Conservation (phyloP, 2,888 invertebrate species). For the Isotomurus palustris region DNA sequence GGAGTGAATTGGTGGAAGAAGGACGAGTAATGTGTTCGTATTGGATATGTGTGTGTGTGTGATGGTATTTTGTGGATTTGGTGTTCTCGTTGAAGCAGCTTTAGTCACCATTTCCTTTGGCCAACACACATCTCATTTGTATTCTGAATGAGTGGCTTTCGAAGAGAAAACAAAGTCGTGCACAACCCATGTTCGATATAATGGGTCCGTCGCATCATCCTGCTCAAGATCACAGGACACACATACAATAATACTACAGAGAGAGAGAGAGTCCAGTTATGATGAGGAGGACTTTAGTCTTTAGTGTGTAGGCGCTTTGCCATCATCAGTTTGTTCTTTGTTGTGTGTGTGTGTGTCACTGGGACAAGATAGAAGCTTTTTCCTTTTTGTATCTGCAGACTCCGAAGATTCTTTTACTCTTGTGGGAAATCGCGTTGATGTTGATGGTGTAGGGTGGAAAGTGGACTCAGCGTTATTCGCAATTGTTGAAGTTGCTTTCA, state of each 20-base stretch:
- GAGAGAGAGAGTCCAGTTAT: background rate
- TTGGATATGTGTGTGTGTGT: background rate
- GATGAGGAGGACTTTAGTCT: background rate
- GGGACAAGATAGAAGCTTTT: too few species aligned
- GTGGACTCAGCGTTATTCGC: too few species aligned
- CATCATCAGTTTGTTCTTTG: too few species aligned
- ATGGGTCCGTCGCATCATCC: slow-evolving; percentile 1
- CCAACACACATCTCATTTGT: slow-evolving; percentile 12
- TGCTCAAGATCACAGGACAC: background rate
- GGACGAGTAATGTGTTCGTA: too few species aligned
- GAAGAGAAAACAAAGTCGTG: slow-evolving; percentile 43
- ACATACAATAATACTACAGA: background rate
- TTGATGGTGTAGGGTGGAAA: too few species aligned
- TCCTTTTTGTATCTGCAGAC: too few species aligned
- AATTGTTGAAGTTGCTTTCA: too few species aligned
- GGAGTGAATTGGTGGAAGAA: too few species aligned
- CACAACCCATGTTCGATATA: slow-evolving; percentile 24
- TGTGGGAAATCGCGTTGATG: too few species aligned
- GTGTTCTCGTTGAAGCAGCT: background rate
- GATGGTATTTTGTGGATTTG: background rate
- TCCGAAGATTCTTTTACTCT: too few species aligned
- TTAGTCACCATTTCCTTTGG: slow-evolving; percentile 10
- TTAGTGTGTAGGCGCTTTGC: too few species aligned
- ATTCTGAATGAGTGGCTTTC: slow-evolving; percentile 17
- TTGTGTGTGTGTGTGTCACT: too few species aligned